A percentile compares a stretch with the other conserved stretches of the same genome.
Evolutionary conservation across 2,797 vertebrate species (phyloP).

Genomic region (Sandelia bainsii): DNA sequence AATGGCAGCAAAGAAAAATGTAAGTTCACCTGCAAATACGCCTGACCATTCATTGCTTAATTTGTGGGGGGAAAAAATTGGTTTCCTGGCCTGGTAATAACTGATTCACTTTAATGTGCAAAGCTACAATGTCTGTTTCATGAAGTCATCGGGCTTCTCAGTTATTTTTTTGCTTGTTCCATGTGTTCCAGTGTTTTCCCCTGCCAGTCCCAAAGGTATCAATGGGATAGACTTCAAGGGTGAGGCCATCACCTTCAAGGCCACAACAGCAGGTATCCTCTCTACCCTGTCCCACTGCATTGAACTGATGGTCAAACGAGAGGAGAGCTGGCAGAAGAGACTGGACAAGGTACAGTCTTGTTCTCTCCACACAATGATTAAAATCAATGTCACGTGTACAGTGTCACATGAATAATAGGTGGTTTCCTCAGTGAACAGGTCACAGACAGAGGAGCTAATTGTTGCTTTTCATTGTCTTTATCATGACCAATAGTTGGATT

Average conservation of each 20-base stretch:
- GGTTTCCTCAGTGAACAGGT: conserved; percentile 10
- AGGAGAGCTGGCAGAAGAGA: conserved; percentile 97
- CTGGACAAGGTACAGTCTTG: conserved; percentile 91
- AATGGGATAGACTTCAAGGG: conserved; percentile 98
- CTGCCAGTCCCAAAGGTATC: conserved; percentile 89
- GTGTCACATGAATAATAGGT: conserved; percentile 4
- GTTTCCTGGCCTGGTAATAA: neutral
- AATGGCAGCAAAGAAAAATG: conserved; percentile 95
- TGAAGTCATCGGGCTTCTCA: neutral
- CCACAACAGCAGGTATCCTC: conserved; percentile 96
- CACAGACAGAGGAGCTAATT: neutral
- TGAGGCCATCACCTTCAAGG: conserved; percentile 98
- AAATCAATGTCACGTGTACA: neutral
- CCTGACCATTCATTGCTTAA: neutral
- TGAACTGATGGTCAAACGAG: conserved; percentile 96
- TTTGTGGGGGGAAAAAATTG: conserved; percentile 11
- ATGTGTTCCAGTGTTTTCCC: conserved; percentile 84
- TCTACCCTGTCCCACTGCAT: conserved; percentile 97
- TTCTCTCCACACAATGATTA: neutral
- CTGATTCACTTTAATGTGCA: neutral
- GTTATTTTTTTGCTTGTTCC: conserved; percentile 17
- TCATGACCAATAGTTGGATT: neutral
- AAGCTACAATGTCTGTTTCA: conserved; percentile 7
- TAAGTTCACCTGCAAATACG: conserved; percentile 77
- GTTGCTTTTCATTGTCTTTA: neutral